phyloP scores from a whole-genome alignment of 64 coral and sea anemone species.

The Actinia tenebrosa region DNA sequence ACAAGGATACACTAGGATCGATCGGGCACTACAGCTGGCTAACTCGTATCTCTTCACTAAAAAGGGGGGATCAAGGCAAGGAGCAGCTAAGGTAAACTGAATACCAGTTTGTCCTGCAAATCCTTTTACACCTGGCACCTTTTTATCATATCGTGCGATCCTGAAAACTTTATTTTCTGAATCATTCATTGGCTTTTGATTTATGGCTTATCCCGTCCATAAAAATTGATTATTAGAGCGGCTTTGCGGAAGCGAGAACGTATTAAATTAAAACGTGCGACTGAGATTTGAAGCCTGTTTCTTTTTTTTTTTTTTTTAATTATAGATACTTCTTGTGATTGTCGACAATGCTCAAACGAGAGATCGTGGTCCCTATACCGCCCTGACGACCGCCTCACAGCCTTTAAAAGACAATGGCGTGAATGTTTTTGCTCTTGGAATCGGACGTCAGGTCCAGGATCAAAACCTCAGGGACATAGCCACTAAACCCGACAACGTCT shows the following conservation, averaged over 20 bases:
- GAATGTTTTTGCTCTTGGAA: constrained; percentile 43
- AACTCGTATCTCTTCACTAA: constrained; percentile 49
- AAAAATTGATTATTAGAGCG: too few species aligned
- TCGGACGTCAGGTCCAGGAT: constrained; percentile 34
- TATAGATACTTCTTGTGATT: constrained; percentile 46
- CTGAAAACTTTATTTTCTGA: too few species aligned
- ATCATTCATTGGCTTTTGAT: too few species aligned
- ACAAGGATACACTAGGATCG: constrained; percentile 48
- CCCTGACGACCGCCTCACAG: constrained; percentile 10
- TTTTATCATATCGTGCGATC: too few species aligned
- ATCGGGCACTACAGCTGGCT: constrained; percentile 44
- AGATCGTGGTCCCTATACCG: constrained; percentile 25
- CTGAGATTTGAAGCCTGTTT: too few species aligned
- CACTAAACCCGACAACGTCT: constrained; percentile 44
- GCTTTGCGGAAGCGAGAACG: too few species aligned
- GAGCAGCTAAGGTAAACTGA: constrained; percentile 33
- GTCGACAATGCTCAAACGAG: constrained; percentile 25
- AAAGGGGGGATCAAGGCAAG: constrained; percentile 35
- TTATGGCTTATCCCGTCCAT: too few species aligned
- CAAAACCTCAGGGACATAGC: constrained; percentile 60
- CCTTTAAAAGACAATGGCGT: constrained; percentile 52
- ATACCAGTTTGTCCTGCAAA: too few species aligned
- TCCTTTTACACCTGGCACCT: neutral
- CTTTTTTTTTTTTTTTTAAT: neutral
- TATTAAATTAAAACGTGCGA: too few species aligned